Evolutionary conservation across 2,113 vertebrate genomes (phyloP), one percentile per base, ranked within the genome.

Genomic region (Eidolon helvum): DNA sequence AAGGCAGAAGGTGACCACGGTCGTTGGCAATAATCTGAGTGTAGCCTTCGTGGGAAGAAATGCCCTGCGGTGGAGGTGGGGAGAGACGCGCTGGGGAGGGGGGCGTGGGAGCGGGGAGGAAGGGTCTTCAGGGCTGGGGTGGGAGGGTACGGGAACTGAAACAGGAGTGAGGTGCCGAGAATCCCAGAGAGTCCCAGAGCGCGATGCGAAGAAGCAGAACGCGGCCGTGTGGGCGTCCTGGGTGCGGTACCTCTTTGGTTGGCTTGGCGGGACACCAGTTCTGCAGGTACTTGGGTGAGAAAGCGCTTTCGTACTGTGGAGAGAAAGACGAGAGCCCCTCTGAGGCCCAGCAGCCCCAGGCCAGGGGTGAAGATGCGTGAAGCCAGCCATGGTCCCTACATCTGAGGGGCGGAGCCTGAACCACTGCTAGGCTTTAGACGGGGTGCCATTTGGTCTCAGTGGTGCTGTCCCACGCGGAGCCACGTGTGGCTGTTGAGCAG

Each of bases 1-100:
- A 72, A 7, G 98, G 98, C 38, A 98, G 78, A 91, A 99, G 97
- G 4, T 98, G 98, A 24, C 98, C 98, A 38, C 94, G 86, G 57
- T 98, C 98, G 33, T 99, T 35, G 24, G 98, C 95, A 10, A 99
- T 75, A n/a, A 98, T 97, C 72, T 90, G 96, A 0, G 98, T 98
- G 74, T 98, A 98, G 48, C 98, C 98, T 68, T 97, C 97, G 0
- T 96, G 92, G 11, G 79, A 61, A 24, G 94, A 55, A 16, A 93
- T 87, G 7, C 24, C 91, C 98, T 98, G 82, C 43, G 61, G 87
- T 14, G 19, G 68, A 77, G 22, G 38, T 11, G 9, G 33, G 59
- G 38, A 45, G 28, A 89, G 4, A 68, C 69, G 16, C 5, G 18
- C 35, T 91, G 61, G 48, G 65, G 63, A 61, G 75, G 22, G 83